Evolutionary conservation across 2,888 invertebrate species (phyloP).

Genomic region (Sussaba pulchella): DNA sequence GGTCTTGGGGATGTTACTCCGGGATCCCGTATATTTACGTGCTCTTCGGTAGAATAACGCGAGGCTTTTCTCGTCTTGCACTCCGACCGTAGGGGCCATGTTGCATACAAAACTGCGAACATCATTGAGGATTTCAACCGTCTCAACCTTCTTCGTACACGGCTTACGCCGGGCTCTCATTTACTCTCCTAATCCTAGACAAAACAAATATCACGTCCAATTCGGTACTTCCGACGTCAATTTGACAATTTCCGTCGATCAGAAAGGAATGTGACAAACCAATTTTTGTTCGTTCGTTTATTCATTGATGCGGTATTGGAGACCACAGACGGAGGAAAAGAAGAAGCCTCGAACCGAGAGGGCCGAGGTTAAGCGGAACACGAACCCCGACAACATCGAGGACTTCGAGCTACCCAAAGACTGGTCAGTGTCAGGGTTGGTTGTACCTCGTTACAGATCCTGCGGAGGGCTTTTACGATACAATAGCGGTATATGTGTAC

Average conservation of each 20-base stretch:
- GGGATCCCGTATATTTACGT: constrained; percentile 79
- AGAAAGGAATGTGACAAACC: not conserved
- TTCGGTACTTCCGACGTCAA: too few relatives aligned
- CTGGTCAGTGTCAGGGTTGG: constrained; percentile 3
- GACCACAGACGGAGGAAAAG: not conserved
- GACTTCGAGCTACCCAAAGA: not conserved
- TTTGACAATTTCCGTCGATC: too few relatives aligned
- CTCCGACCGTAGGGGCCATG: constrained; percentile 41
- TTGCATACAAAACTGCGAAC: constrained; percentile 21
- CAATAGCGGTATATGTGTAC: not conserved
- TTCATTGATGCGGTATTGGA: not conserved
- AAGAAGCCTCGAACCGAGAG: not conserved
- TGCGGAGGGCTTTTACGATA: constrained; percentile 15
- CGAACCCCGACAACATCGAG: constrained; percentile 1
- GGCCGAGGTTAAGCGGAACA: not conserved
- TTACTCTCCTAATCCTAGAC: not conserved
- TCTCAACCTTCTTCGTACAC: not conserved
- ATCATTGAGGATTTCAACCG: not conserved
- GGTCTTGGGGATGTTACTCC: constrained; percentile 58
- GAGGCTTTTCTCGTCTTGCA: constrained; percentile 21
- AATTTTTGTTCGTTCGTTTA: not conserved
- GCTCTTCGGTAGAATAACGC: constrained; percentile 63
- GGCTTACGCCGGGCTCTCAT: not conserved
- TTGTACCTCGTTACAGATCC: constrained; percentile 3
- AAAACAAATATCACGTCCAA: not conserved